These are phyloP conservation scores for Ornithorhynchus anatinus DNA, from an alignment of 2,113 vertebrate genomes.

Conservation along the genomic window DNA sequence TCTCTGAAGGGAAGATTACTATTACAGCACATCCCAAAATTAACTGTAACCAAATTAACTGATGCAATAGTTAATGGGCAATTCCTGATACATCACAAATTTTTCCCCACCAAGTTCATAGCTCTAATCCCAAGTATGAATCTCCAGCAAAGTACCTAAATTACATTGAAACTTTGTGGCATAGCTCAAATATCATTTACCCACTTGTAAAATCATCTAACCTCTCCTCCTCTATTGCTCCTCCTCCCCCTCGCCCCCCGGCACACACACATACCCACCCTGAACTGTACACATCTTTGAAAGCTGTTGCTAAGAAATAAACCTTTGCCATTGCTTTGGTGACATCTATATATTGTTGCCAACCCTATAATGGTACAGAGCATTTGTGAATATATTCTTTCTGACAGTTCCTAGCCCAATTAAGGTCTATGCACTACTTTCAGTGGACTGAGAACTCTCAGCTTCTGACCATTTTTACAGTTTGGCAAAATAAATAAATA, in stretches of 20 bases:
- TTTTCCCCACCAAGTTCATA: too few species aligned
- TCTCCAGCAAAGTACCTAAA: slow-evolving; percentile 11
- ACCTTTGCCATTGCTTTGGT: slow-evolving; percentile 16
- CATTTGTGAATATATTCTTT: slow-evolving; percentile 35
- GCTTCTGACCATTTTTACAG: slow-evolving; percentile 4
- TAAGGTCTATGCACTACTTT: background rate
- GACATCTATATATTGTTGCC: slow-evolving; percentile 29
- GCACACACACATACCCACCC: too few species aligned
- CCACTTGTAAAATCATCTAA: background rate
- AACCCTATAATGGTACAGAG: slow-evolving; percentile 14
- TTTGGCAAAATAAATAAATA: background rate
- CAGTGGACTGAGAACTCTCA: slow-evolving; percentile 1
- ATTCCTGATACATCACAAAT: too few species aligned
- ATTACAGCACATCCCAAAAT: too few species aligned
- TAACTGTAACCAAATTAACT: too few species aligned
- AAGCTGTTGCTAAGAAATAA: slow-evolving; percentile 16
- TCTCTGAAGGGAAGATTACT: too few species aligned
- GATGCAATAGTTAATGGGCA: too few species aligned
- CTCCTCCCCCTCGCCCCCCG: background rate
- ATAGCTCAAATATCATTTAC: slow-evolving; percentile 1
- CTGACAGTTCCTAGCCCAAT: slow-evolving; percentile 38
- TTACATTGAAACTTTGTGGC: slow-evolving; percentile 23
- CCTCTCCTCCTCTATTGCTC: background rate
- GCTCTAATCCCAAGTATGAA: slow-evolving; percentile 25
- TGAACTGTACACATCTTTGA: slow-evolving; percentile 28